Evolutionary conservation across 2,888 invertebrate genomes (phyloP).

Genomic region (Tiphia femorata): DNA sequence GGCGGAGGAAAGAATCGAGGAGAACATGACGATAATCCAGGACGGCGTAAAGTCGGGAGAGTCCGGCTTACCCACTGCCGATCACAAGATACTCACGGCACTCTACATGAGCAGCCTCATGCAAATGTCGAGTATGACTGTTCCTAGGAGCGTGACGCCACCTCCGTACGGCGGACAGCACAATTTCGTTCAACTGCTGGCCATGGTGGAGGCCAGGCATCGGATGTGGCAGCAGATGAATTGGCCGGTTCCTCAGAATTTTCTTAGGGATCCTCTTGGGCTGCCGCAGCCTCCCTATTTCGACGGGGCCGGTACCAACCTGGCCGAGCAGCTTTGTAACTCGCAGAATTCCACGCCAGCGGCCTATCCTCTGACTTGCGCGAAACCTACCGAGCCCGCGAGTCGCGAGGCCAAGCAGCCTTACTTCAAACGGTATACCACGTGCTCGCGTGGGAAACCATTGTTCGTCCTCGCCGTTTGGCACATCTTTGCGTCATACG

Average conservation of each 20-base stretch:
- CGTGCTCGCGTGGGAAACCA: not conserved
- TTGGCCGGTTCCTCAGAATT: conserved; percentile 60
- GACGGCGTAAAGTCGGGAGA: conserved; percentile 57
- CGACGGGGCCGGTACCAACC: conserved; percentile 50
- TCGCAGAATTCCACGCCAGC: conserved; percentile 56
- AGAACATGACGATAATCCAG: conserved; percentile 61
- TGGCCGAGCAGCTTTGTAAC: conserved; percentile 58
- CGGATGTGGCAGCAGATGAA: conserved; percentile 65
- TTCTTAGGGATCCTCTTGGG: conserved; percentile 57
- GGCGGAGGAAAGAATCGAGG: conserved; percentile 38
- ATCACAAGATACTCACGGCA: conserved; percentile 67
- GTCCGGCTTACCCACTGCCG: conserved; percentile 54
- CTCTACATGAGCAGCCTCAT: conserved; percentile 68
- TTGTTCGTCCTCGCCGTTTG: not conserved
- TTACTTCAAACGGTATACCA: conserved; percentile 62
- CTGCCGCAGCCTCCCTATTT: conserved; percentile 47
- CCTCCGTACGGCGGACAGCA: conserved; percentile 49
- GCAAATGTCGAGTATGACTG: conserved; percentile 62
- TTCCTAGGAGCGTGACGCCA: conserved; percentile 45
- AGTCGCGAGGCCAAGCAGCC: conserved; percentile 56
- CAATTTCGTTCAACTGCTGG: conserved; percentile 63
- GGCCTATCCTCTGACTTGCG: conserved; percentile 54
- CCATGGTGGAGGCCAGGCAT: conserved; percentile 62
- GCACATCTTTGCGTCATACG: not conserved
- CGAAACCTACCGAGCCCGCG: conserved; percentile 57